These are phyloP conservation scores for Watsonalla cultraria DNA, from an alignment of 2,888 invertebrate species.

Conservation along the genomic window DNA sequence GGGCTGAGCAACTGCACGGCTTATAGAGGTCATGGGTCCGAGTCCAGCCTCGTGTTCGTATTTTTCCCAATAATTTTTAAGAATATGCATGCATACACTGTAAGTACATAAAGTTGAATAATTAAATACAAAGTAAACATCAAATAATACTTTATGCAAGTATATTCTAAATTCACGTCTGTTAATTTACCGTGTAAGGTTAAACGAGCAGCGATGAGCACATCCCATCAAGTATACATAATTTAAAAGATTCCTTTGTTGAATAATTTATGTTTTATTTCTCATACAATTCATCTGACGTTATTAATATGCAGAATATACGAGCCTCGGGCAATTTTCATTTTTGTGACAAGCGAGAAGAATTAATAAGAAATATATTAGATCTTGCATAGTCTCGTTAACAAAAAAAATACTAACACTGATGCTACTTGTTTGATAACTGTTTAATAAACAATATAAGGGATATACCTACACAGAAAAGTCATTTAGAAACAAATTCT, in stretches of 20 bases:
- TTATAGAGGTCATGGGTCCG: too few relatives aligned
- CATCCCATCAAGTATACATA: constrained; percentile 50
- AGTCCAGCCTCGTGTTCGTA: too few relatives aligned
- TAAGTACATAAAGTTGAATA: neutral
- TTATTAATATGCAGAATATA: constrained; percentile 38
- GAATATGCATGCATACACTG: too few relatives aligned
- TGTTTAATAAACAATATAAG: too few relatives aligned
- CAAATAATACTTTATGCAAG: constrained; percentile 19
- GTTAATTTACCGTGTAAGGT: constrained; percentile 54
- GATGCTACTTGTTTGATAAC: too few relatives aligned
- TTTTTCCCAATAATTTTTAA: too few relatives aligned
- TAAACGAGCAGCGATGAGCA: constrained; percentile 31
- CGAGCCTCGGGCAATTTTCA: constrained; percentile 41
- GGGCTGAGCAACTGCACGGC: too few relatives aligned
- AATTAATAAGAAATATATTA: constrained; percentile 14
- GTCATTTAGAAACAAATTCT: too few relatives aligned
- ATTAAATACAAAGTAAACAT: constrained; percentile 4
- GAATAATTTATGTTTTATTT: constrained; percentile 68
- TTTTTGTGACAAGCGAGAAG: constrained; percentile 35
- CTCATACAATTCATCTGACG: constrained; percentile 41
- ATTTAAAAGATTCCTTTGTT: constrained; percentile 63
- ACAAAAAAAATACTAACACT: too few relatives aligned
- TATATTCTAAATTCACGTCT: constrained; percentile 3
- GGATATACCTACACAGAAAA: too few relatives aligned
- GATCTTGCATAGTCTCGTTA: too few relatives aligned